Percentiles rank a stretch among this genome's conserved stretches.
Evolutionary conservation across 2,113 vertebrate species (phyloP).

Genomic region (Plecturocebus donacophilus): DNA sequence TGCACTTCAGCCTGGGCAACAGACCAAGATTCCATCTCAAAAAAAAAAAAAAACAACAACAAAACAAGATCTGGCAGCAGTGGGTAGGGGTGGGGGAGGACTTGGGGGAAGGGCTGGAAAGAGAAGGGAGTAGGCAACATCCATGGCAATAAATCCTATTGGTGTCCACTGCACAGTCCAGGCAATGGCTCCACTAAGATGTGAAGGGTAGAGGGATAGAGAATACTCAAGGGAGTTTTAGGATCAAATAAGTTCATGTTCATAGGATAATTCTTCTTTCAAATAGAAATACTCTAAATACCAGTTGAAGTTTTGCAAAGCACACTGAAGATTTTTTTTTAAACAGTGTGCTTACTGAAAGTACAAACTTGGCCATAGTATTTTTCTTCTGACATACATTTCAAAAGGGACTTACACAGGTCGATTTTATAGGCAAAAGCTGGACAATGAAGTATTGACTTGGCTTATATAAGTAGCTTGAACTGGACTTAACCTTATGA

Average conservation of each 20-base stretch:
- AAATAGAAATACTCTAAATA: background rate
- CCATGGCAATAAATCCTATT: background rate
- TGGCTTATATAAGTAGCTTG: slow-evolving; percentile 45
- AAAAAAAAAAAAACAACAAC: too few relatives aligned
- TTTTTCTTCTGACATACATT: slow-evolving; percentile 37
- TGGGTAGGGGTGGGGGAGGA: too few relatives aligned
- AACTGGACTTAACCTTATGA: slow-evolving; percentile 44
- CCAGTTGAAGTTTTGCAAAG: slow-evolving; percentile 8
- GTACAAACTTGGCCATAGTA: background rate
- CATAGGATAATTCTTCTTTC: background rate
- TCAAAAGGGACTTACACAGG: background rate
- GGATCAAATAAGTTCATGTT: slow-evolving; percentile 2
- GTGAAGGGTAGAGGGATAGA: background rate
- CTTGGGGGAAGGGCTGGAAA: background rate
- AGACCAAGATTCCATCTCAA: too few relatives aligned
- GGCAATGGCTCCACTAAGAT: background rate
- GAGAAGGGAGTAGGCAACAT: background rate
- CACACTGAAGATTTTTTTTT: background rate
- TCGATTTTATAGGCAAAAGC: slow-evolving; percentile 42
- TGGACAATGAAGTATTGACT: slow-evolving; percentile 33
- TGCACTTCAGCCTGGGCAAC: too few relatives aligned
- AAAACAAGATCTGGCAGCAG: background rate
- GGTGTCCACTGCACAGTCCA: background rate
- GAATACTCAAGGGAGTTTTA: background rate
- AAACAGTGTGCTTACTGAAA: background rate